Base-by-base conservation (phyloP, 2,797 vertebrate species). In the Danio aesculapii region DNA sequence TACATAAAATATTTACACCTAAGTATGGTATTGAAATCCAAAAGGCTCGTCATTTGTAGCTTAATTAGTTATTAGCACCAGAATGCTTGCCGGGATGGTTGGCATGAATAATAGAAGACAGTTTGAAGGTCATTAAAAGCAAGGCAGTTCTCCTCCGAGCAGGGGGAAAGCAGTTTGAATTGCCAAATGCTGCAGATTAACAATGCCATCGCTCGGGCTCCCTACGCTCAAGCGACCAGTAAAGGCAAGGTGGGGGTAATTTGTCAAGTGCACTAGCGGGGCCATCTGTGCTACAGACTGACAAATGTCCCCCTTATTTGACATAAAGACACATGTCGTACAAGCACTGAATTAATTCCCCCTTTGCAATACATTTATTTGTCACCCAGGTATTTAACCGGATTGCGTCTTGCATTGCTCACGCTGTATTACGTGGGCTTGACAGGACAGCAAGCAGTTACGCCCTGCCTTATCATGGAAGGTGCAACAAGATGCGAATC, bases 271-370 rank as follows among this genome's bases (percentile, higher is more conserved):
- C 90, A 91, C 83, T 91, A 76, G 84, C 89, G 90, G 92, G 92
- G 91, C 93, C 93, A 93, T 93, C 93, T 94, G 93, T 87, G 89
- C 90, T 87, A 91, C 88, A 93, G 91, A 92, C 92, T 95, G 94
- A 95, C 94, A 90, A 94, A 95, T 94, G 93, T 90, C 90, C 91
- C 93, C 91, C 93, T 93, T 90, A 88, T 94, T 93, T 93, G 92
- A 94, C 94, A 94, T 94, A 93, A 95, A 94, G 93, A 94, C 93
- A 94, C 89, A 88, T 90, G 91, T 93, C 93, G 87, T 91, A 91
- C 91, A 92, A 93, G 91, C 86, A 78, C 76, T 88, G 83, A 91
- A 95, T 94, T 92, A 94, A 94, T 94, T 90, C 81, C 83, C 82
- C 87, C 86, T 93, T 93, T 90, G 88, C 91, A 86, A 88, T 91